Percentiles rank a stretch among this genome's conserved stretches.
Conservation (phyloP, 1,140 invertebrate genomes). For the Cecropterus lyciades region DNA sequence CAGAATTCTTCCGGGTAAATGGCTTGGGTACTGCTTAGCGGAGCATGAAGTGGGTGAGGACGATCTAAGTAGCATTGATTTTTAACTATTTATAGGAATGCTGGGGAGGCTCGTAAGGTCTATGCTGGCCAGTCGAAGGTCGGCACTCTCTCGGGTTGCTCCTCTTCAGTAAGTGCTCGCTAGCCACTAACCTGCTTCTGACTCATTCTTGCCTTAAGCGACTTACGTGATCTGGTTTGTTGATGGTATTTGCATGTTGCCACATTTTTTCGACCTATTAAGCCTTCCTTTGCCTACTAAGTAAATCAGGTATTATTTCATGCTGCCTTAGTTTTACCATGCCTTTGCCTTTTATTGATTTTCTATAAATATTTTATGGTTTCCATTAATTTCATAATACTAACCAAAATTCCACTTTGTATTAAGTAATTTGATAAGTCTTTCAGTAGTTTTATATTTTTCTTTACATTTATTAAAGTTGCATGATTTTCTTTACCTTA, state of each 20-base stretch:
- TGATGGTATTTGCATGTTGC: neutral
- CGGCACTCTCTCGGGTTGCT: constrained; percentile 82
- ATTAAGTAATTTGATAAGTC: too few species aligned
- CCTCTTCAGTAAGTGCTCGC: constrained; percentile 78
- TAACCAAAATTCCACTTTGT: too few species aligned
- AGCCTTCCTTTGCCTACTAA: constrained; percentile 1
- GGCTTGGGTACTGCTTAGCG: constrained; percentile 59
- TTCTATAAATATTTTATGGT: too few species aligned
- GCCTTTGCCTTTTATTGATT: too few species aligned
- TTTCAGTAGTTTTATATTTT: too few species aligned
- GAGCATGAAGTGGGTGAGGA: constrained; percentile 70
- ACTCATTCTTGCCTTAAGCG: constrained; percentile 38
- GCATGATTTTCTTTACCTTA: too few species aligned
- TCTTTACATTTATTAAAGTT: too few species aligned
- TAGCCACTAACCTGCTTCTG: constrained; percentile 38
- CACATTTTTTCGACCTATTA: neutral
- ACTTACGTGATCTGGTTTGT: constrained; percentile 3
- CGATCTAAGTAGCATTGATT: constrained; percentile 71
- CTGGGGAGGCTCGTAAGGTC: constrained; percentile 77
- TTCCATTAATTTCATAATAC: too few species aligned
- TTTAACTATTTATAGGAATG: constrained; percentile 83
- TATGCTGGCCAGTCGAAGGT: constrained; percentile 82
- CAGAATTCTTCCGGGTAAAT: constrained; percentile 81
- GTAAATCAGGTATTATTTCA: neutral
- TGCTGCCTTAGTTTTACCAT: too few species aligned